These are phyloP conservation scores for Aphyosemion australe DNA, from an alignment of 2,113 vertebrate species.

Conservation along the genomic window DNA sequence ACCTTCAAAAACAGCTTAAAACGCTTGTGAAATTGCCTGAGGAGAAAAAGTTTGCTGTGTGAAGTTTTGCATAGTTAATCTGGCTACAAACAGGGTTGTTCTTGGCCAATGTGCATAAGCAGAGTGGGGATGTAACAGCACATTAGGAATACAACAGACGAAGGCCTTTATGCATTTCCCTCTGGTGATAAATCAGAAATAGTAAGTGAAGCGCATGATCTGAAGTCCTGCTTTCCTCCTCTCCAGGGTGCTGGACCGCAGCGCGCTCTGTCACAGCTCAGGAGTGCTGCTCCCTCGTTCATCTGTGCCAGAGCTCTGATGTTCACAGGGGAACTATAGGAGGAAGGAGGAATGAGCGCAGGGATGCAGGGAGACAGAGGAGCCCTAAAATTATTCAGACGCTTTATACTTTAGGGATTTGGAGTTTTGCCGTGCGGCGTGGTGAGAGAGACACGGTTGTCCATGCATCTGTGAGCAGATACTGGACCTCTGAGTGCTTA, in stretches of 20 bases:
- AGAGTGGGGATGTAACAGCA: conserved; percentile 37
- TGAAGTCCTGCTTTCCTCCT: conserved; percentile 62
- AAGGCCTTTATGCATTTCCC: conserved; percentile 53
- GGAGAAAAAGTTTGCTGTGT: conserved; percentile 13
- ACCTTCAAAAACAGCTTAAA: background rate
- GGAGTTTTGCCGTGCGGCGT: conserved; percentile 21
- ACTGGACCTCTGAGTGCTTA: conserved; percentile 25
- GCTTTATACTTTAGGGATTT: conserved; percentile 48
- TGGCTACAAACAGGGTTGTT: conserved; percentile 40
- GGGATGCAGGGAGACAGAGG: conserved; percentile 33
- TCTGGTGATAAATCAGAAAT: conserved; percentile 60
- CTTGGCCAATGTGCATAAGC: conserved; percentile 38
- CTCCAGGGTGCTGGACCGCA: conserved; percentile 47
- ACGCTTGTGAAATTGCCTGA: conserved; percentile 4
- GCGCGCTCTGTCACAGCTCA: conserved; percentile 38
- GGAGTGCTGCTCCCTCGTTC: conserved; percentile 36
- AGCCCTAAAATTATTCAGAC: conserved; percentile 60
- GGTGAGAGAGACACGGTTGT: conserved; percentile 25
- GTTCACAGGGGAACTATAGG: conserved; percentile 53
- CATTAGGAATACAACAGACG: conserved; percentile 71
- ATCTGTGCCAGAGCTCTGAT: conserved; percentile 59
- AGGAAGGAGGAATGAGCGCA: conserved; percentile 15
- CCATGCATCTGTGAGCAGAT: conserved; percentile 32
- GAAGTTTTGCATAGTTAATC: conserved; percentile 47
- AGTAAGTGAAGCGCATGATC: conserved; percentile 58